A percentile compares a stretch with the other conserved stretches of the same genome.
Conservation (phyloP, 2,797 vertebrate species). For the Xenentodon cancila region DNA sequence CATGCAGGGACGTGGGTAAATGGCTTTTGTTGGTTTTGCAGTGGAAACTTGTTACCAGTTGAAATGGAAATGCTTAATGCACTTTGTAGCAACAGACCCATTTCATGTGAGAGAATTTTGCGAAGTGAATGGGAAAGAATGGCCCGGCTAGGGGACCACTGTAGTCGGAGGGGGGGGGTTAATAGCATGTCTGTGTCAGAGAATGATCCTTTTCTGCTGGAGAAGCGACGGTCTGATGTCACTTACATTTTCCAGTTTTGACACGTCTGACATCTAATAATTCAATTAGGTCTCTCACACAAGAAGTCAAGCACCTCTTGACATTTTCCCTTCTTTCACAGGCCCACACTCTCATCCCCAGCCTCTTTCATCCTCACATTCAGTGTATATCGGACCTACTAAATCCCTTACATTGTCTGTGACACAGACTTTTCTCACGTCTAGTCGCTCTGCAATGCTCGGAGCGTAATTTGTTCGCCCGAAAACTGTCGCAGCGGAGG, state of each 20-base stretch:
- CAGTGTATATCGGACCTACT: constrained; percentile 9
- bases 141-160: neutral
- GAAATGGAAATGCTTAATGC: too few relatives aligned
- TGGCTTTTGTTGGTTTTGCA: too few relatives aligned
- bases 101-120: too few relatives aligned
- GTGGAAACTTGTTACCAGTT: too few relatives aligned
- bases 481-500: constrained; percentile 1
- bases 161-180: too few relatives aligned
- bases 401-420: constrained; percentile 35
- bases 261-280: constrained; percentile 40
- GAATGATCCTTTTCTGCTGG: neutral
- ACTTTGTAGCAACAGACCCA: too few relatives aligned
- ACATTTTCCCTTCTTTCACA: constrained; percentile 34
- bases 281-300: constrained; percentile 51
- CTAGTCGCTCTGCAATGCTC: constrained; percentile 5
- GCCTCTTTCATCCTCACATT: constrained; percentile 25
- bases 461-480: constrained; percentile 30
- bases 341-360: constrained; percentile 22
- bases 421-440: constrained; percentile 35
- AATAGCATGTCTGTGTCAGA: neutral
- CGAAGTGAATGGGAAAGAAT: too few relatives aligned
- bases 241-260: constrained; percentile 1
- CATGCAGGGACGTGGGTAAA: too few relatives aligned
- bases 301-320: constrained; percentile 24
- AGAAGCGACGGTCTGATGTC: constrained; percentile 10